Evolutionary conservation across 2,888 invertebrate genomes (phyloP).

Genomic region (Phortica magna): DNA sequence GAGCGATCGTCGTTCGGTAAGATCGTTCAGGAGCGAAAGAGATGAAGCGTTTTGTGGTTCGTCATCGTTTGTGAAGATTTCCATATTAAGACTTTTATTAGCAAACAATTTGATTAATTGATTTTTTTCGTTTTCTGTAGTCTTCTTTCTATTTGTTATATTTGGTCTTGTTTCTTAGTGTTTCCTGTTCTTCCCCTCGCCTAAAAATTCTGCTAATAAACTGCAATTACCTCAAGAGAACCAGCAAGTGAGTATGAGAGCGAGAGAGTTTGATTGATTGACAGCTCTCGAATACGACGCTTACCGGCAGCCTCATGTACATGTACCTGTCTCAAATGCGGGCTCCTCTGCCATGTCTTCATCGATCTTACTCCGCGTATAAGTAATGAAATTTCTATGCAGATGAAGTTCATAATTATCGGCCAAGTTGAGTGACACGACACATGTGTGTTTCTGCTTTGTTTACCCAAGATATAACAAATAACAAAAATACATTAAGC

Average conservation of each 20-base stretch:
- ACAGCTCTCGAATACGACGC: not conserved
- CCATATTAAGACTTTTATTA: conserved; percentile 67
- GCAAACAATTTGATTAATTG: conserved; percentile 70
- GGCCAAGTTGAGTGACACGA: too few species aligned
- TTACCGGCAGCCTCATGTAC: not conserved
- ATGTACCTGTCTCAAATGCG: not conserved
- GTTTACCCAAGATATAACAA: not conserved
- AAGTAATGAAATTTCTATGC: not conserved
- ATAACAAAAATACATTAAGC: not conserved
- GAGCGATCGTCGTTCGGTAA: not conserved
- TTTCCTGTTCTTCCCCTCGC: too few species aligned
- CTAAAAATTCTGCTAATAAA: not conserved
- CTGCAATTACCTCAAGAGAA: conserved; percentile 25
- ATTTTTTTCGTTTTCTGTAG: conserved; percentile 39
- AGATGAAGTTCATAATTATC: conserved; percentile 6
- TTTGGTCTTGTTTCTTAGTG: not conserved
- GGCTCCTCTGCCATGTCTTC: too few species aligned
- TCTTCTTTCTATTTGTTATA: conserved; percentile 5
- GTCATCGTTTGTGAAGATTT: conserved; percentile 17
- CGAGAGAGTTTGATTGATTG: conserved; percentile 25
- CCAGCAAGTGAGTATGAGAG: not conserved
- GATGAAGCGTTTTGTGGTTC: not conserved
- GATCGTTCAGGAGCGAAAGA: not conserved
- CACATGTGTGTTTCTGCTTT: not conserved
- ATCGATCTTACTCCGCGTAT: not conserved